Conservation (phyloP, 1,140 invertebrate genomes). For the Musca domestica region DNA sequence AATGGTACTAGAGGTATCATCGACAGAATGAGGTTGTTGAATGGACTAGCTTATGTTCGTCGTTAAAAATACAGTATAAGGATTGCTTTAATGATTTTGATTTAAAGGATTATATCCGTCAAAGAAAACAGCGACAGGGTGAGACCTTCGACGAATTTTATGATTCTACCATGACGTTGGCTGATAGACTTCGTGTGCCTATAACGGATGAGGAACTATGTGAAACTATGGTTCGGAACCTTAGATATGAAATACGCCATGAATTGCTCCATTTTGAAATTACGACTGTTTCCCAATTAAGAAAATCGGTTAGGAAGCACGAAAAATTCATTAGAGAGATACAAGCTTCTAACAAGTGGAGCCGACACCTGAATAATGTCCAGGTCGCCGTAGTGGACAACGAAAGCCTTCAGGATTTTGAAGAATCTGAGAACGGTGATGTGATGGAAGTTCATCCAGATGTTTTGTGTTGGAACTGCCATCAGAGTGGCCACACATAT, state of each 20-base stretch:
- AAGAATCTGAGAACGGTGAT: background rate
- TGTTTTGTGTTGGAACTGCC: background rate
- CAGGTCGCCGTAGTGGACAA: background rate
- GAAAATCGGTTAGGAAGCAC: background rate
- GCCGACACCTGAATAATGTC: background rate
- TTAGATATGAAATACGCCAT: background rate
- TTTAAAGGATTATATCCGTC: background rate
- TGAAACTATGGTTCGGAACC: background rate
- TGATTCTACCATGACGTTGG: background rate
- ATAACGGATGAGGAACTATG: background rate
- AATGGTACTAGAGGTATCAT: slow-evolving; percentile 10
- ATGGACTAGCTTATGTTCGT: background rate
- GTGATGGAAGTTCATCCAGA: background rate
- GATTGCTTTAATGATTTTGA: background rate
- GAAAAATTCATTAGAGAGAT: background rate
- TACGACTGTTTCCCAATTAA: background rate
- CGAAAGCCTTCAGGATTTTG: background rate
- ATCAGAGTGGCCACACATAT: background rate
- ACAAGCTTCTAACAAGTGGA: background rate
- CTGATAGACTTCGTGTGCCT: background rate
- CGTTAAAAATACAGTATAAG: background rate
- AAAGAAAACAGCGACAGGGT: background rate
- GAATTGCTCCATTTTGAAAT: slow-evolving; percentile 5
- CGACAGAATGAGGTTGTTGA: background rate
- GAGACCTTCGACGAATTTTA: slow-evolving; percentile 8